Evolutionary conservation across 2,888 invertebrate genomes (phyloP), one percentile per base, ranked within the genome.

Genomic region (Aleiodes leptofemur): DNA sequence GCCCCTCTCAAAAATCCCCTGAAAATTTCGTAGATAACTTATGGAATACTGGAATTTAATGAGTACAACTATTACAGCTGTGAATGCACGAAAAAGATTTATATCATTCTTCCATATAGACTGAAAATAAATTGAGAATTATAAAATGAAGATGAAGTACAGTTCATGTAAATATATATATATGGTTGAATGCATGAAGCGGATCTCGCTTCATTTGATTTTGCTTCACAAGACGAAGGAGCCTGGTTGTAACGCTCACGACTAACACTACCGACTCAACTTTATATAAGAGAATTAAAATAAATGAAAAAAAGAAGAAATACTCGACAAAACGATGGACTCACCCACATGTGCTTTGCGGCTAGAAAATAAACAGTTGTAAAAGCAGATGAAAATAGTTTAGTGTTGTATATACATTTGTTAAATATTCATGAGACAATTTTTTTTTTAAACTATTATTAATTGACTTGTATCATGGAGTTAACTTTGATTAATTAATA

Each of bases 301-400:
- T 23, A 23, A 23, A 23, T 23, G 5, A n/a, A 51, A 51, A 51
- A 53, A 53, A 16, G 8, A 53, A 53, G 4, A 16, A 53, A 66
- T 50, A 61, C 43, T 59, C 51, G 56, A 23, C 51, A 68, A 72
- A n/a, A 68, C 34, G 38, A 53, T 57, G 34, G 75, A 76, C 76
- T 72, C 77, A 70, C 77, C 76, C 79, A 79, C 79, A 77, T 77
- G 78, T 77, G 79, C 76, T 76, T 73, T 73, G 69, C 34, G 73
- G 51, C 48, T 68, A 71, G 68, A 64, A 74, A 70, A 77, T 72
- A 76, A 79, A 79, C 77, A 76, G 77, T 76, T 74, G 72, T 73
- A 76, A 76, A 43, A 51, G 73, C 72, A 51, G 66, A 68, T 50
- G 23, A 16, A 68, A 68, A 68, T 68, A 50, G 66, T 68, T 11